Evolutionary conservation across 2,888 invertebrate species (phyloP), one percentile per base, ranked within the genome.

Genomic region (Pseudococcus jackbeardsleyi): DNA sequence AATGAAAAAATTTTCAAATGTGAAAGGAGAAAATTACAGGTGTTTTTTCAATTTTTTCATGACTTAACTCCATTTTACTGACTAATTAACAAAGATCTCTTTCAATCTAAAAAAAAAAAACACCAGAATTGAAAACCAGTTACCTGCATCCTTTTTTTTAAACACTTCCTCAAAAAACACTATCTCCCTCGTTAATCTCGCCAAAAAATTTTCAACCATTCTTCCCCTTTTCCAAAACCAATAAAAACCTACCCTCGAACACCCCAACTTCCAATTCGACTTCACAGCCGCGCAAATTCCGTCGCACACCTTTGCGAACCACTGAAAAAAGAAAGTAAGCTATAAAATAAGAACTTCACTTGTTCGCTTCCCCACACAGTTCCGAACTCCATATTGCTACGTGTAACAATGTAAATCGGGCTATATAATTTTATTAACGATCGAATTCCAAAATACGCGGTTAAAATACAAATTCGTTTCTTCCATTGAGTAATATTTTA

Each of bases 351-450:
- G 79, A 79, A 79, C 79, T 79, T 42, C 79, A 79, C 79, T 79
- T 79, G 79, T 79, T 79, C 79, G 79, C 79, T 79, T 79, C 79
- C 79, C 79, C 42, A 79, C 79, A 42, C 79, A 79, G 42, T 79
- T 42, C 19, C 79, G n/a, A 79, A 79, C 79, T 79, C 79, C 79
- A 79, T 42, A 79, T 79, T 79, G 79, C 79, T 79, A 79, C 79
- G 79, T 79, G 79, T 79, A 79, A 79, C 79, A 79, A 79, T 79
- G 79, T 79, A 79, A 79, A 79, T 79, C 79, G 79, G 46, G 79
- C 79, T 12, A 79, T 79, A 79, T 79, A 79, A 79, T 79, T 79
- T 79, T 79, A 79, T 79, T 79, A 79, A 79, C 79, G 79, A 79
- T 79, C 79, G 79, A 79, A 79, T 79, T 79, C 79, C 79, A 42